Conservation (phyloP, 2,888 invertebrate species). For the Drosophila suboccidentalis region DNA sequence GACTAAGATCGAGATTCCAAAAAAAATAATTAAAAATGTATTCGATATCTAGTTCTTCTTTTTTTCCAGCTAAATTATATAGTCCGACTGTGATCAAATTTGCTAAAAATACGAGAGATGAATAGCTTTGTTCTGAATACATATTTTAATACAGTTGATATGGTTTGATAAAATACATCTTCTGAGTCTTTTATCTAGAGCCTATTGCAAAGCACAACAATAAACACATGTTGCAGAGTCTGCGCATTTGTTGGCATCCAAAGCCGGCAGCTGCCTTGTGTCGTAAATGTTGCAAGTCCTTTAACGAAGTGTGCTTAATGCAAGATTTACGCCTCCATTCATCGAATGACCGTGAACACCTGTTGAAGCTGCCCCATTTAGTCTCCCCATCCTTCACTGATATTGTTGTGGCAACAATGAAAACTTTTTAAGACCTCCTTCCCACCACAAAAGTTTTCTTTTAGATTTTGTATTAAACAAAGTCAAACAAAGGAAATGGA, state of each 20-base stretch:
- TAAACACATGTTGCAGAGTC: conserved; percentile 66
- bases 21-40: too few relatives aligned
- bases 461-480: conserved; percentile 22
- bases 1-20: too few relatives aligned
- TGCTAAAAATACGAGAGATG: too few relatives aligned
- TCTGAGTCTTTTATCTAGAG: not conserved
- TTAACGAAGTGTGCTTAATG: conserved; percentile 63
- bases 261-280: conserved; percentile 21
- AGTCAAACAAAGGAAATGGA: conserved; percentile 35
- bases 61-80: too few relatives aligned
- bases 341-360: conserved; percentile 70
- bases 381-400: conserved; percentile 1
- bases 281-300: conserved; percentile 61
- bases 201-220: not conserved
- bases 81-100: too few relatives aligned
- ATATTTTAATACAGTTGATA: too few relatives aligned
- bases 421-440: conserved; percentile 51
- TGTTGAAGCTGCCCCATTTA: conserved; percentile 52
- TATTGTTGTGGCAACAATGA: conserved; percentile 45
- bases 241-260: conserved; percentile 45
- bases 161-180: too few relatives aligned
- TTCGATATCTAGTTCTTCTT: too few relatives aligned
- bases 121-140: too few relatives aligned
- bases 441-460: conserved; percentile 33
- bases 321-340: conserved; percentile 79